Evolutionary conservation across 2,888 invertebrate genomes (phyloP).

Genomic region (Pemphredon lugubris): DNA sequence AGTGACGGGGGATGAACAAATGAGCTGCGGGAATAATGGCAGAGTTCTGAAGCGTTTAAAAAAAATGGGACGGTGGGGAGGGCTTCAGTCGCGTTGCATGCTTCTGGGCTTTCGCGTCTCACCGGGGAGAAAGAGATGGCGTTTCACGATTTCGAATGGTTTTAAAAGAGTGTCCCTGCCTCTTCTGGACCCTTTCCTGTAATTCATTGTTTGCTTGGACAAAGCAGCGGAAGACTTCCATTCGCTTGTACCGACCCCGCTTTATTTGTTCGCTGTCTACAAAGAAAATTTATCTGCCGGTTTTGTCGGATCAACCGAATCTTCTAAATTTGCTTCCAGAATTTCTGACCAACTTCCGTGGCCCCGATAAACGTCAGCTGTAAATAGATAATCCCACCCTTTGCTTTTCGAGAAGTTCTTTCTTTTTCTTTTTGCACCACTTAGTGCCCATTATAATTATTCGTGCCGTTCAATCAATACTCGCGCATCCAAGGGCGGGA

Average conservation of each 20-base stretch:
- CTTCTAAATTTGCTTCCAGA: background rate
- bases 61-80: background rate
- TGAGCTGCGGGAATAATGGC: background rate
- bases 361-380: background rate
- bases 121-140: background rate
- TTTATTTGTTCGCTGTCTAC: slow-evolving; percentile 6
- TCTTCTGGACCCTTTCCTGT: background rate
- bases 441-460: no score
- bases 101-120: background rate
- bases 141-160: slow-evolving; percentile 4
- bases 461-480: no score
- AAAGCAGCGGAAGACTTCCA: background rate
- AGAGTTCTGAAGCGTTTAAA: background rate
- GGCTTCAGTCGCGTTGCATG: background rate
- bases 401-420: no score
- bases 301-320: background rate
- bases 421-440: no score
- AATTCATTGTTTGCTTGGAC: slow-evolving; percentile 17
- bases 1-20: background rate
- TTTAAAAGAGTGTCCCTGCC: slow-evolving; percentile 1
- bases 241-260: background rate
- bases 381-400: no score
- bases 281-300: slow-evolving; percentile 5
- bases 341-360: background rate
- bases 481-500: no score